Evolutionary conservation across 1,140 invertebrate genomes (phyloP).

Genomic region (Rhyacophila brunnea): DNA sequence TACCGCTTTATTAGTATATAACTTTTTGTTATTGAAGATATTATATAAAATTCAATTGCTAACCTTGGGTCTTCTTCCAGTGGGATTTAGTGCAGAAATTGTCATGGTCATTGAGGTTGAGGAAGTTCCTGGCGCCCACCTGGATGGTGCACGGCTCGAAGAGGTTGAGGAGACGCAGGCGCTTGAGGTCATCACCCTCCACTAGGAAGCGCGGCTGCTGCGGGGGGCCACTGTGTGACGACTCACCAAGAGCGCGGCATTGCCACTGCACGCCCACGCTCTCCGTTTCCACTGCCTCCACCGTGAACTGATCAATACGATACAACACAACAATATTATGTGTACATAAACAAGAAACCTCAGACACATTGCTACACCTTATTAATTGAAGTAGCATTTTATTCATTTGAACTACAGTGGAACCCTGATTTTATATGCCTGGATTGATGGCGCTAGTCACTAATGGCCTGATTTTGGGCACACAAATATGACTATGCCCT

Average conservation of each 20-base stretch:
- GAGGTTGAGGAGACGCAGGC: conserved; percentile 76
- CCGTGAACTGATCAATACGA: conserved; percentile 64
- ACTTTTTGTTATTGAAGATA: too few species aligned
- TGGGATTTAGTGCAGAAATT: conserved; percentile 52
- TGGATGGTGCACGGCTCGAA: conserved; percentile 88
- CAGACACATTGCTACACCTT: too few species aligned
- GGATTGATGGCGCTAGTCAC: too few species aligned
- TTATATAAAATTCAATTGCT: too few species aligned
- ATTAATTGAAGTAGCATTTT: too few species aligned
- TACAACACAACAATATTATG: too few species aligned
- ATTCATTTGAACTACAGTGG: too few species aligned
- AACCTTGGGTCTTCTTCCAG: conserved; percentile 59
- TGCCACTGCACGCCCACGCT: conserved; percentile 78
- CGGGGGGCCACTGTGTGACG: conserved; percentile 57
- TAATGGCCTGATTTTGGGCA: too few species aligned
- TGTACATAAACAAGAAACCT: too few species aligned
- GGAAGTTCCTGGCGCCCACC: conserved; percentile 78
- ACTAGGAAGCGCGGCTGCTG: conserved; percentile 70
- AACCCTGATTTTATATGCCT: too few species aligned
- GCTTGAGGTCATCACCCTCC: conserved; percentile 70
- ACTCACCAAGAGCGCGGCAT: conserved; percentile 70
- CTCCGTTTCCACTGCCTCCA: conserved; percentile 59
- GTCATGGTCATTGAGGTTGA: conserved; percentile 55
- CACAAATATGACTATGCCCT: too few species aligned
- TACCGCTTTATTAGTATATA: too few species aligned